Evolutionary conservation across 2,888 invertebrate genomes (phyloP).

Genomic region (Adineta ricciae): DNA sequence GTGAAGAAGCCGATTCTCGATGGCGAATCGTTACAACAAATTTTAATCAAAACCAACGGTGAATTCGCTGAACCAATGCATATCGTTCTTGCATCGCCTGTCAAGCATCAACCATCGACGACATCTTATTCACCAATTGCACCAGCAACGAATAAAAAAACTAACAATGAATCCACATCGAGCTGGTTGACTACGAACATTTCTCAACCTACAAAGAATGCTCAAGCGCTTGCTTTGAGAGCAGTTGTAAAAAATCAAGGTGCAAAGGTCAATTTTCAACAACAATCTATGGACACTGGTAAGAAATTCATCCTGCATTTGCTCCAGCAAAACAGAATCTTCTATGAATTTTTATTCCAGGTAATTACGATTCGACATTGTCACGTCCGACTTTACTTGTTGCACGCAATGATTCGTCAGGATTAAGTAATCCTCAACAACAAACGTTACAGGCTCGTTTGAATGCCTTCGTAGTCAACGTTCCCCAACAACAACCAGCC

Average conservation of each 20-base stretch:
- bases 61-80: conserved; percentile 11
- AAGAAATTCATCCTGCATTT: background rate
- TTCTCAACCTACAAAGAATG: conserved; percentile 16
- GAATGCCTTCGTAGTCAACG: background rate
- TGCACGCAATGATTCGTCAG: background rate
- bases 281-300: conserved; percentile 1
- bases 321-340: too few relatives aligned
- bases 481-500: background rate
- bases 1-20: background rate
- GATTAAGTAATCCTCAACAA: background rate
- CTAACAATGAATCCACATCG: background rate
- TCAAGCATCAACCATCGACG: background rate
- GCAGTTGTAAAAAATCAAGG: background rate
- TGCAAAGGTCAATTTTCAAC: conserved; percentile 6
- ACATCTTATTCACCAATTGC: background rate
- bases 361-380: background rate
- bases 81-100: background rate
- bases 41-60: background rate
- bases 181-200: background rate
- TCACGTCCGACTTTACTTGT: conserved; percentile 3
- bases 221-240: conserved; percentile 18
- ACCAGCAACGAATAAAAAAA: background rate
- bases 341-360: background rate
- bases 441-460: background rate
- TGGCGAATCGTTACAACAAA: conserved; percentile 5